Evolutionary conservation across 1,140 invertebrate genomes (phyloP).

Genomic region (Drosophila aff.): DNA sequence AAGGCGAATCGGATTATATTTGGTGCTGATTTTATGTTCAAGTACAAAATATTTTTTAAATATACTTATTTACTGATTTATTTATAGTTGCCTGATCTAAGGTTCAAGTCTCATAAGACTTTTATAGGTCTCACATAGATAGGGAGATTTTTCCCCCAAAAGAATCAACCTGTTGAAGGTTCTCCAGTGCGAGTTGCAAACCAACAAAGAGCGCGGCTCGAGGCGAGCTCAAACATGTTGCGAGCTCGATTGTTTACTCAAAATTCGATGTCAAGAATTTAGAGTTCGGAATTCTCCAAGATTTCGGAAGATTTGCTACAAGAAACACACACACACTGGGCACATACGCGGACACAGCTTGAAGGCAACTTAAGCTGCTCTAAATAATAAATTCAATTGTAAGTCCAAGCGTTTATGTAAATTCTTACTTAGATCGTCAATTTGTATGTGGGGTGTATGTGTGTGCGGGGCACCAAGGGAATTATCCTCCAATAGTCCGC

Average conservation of each 20-base stretch:
- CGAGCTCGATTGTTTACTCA: not conserved
- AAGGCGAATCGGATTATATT: not conserved
- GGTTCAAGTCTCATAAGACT: too few species aligned
- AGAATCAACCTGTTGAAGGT: slow-evolving; percentile 11
- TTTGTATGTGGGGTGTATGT: not conserved
- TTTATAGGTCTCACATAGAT: too few species aligned
- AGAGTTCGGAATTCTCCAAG: not conserved
- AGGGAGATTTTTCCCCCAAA: not conserved
- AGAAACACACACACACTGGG: not conserved
- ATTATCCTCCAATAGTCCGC: slow-evolving; percentile 37
- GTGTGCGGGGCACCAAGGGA: not conserved
- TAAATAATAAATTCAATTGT: slow-evolving; percentile 71
- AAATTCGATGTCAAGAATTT: not conserved
- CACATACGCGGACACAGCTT: not conserved
- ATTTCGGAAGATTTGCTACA: not conserved
- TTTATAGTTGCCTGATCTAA: too few species aligned
- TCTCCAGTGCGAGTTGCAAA: not conserved
- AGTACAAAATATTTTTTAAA: too few species aligned
- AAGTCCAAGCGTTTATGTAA: slow-evolving; percentile 43
- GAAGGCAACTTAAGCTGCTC: slow-evolving; percentile 58
- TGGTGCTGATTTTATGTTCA: too few species aligned
- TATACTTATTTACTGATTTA: not conserved
- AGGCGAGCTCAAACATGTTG: not conserved
- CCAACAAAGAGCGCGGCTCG: slow-evolving; percentile 1
- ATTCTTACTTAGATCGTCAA: slow-evolving; percentile 36